phyloP scores from a whole-genome alignment of 2,113 vertebrate species.

The Apodemus speciosus region DNA sequence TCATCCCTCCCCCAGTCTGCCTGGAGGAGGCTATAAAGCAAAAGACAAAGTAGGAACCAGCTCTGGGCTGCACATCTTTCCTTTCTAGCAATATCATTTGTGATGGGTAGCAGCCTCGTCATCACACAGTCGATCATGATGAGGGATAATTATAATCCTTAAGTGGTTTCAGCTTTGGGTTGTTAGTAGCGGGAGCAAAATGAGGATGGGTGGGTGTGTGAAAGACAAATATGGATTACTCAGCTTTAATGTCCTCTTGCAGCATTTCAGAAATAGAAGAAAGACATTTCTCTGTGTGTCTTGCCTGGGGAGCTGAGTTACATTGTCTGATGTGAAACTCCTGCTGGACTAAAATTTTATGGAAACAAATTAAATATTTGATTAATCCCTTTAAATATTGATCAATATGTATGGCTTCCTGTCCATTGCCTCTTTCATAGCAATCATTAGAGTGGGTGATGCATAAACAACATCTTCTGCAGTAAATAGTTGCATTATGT shows the following conservation, averaged over 20 bases:
- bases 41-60: conserved; percentile 61
- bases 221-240: conserved; percentile 66
- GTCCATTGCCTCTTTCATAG: conserved; percentile 73
- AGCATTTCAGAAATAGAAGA: conserved; percentile 77
- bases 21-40: conserved; percentile 78
- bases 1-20: conserved; percentile 72
- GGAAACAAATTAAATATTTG: conserved; percentile 83
- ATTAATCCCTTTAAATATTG: conserved; percentile 83
- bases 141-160: conserved; percentile 80
- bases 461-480: conserved; percentile 81
- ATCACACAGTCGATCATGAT: conserved; percentile 79
- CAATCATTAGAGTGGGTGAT: conserved; percentile 80
- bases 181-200: conserved; percentile 64
- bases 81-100: conserved; percentile 76
- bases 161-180: conserved; percentile 78
- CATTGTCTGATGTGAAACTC: neutral
- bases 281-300: conserved; percentile 72
- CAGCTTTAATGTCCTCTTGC: conserved; percentile 77
- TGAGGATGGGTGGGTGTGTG: conserved; percentile 73
- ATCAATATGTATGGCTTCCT: conserved; percentile 78
- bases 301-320: conserved; percentile 68
- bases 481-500: conserved; percentile 85
- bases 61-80: conserved; percentile 75
- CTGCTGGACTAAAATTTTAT: conserved; percentile 76
- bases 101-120: conserved; percentile 75